Conservation (phyloP, 2,888 invertebrate species). For the Watsonalla binaria region DNA sequence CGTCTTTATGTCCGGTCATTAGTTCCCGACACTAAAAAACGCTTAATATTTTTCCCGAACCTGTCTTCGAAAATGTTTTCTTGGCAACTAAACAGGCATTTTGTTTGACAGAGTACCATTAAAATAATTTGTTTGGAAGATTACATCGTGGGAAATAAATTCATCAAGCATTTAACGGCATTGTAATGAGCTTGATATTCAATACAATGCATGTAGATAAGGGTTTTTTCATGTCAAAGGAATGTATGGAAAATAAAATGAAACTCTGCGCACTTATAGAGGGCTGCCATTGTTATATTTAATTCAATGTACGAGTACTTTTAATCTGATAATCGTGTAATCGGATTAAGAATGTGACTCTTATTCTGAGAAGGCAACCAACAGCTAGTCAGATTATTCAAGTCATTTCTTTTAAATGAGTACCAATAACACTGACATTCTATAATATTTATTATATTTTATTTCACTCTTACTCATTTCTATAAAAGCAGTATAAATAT, state of each 20-base stretch:
- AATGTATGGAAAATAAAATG: background rate
- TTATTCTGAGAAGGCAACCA: conserved; percentile 9
- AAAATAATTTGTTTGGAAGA: background rate
- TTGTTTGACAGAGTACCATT: background rate
- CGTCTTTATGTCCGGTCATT: conserved; percentile 9
- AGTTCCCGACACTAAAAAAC: conserved; percentile 6
- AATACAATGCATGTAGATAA: background rate
- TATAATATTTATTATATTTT: background rate
- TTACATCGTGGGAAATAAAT: background rate
- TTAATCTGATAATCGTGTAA: background rate
- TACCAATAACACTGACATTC: background rate
- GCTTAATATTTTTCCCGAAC: conserved; percentile 1
- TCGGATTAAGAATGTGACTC: conserved; percentile 18
- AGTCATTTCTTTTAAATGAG: conserved; percentile 3
- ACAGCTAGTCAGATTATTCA: conserved; percentile 9
- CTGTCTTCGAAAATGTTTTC: conserved; percentile 3
- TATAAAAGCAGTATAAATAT: too few relatives aligned
- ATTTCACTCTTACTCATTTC: too few relatives aligned
- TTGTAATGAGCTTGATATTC: background rate
- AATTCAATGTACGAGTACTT: background rate
- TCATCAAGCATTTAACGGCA: background rate
- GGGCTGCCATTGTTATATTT: background rate
- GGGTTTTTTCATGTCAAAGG: background rate
- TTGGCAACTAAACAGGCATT: background rate
- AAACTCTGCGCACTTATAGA: background rate